A percentile compares a stretch with the other conserved stretches of the same genome.
These are phyloP conservation scores for Drosophila rubida DNA, from an alignment of 2,888 invertebrate genomes.

Conservation along the genomic window DNA sequence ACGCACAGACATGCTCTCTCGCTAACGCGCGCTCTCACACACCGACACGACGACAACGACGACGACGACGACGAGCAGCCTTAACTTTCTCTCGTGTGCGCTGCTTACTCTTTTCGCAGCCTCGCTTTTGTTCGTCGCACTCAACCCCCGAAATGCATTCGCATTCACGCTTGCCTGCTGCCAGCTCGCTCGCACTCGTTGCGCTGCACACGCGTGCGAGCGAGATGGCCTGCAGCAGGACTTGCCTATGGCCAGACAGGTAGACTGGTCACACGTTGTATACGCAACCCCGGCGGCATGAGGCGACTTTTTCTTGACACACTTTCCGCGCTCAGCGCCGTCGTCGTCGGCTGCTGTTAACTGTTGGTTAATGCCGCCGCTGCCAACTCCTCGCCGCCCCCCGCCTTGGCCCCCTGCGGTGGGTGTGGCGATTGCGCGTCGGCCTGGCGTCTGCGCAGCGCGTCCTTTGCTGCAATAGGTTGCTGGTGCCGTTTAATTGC, in stretches of 20 bases:
- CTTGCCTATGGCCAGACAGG: slow-evolving; percentile 56
- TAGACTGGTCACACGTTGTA: slow-evolving; percentile 44
- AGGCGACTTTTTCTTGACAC: slow-evolving; percentile 62
- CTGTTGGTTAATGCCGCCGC: slow-evolving; percentile 61
- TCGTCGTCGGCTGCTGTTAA: slow-evolving; percentile 54
- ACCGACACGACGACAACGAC: background rate
- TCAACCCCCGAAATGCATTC: slow-evolving; percentile 62
- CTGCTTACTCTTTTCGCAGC: slow-evolving; percentile 45
- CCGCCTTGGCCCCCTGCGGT: slow-evolving; percentile 50
- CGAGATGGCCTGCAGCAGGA: slow-evolving; percentile 45
- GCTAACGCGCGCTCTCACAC: slow-evolving; percentile 16
- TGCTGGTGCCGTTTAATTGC: slow-evolving; percentile 68
- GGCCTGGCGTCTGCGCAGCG: slow-evolving; percentile 81
- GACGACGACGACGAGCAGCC: background rate
- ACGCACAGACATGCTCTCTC: background rate
- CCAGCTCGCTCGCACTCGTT: slow-evolving; percentile 44
- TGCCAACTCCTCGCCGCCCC: too few relatives aligned
- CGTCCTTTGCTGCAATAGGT: slow-evolving; percentile 72
- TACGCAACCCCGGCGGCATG: slow-evolving; percentile 17
- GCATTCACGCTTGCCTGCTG: slow-evolving; percentile 31
- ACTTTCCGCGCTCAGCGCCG: slow-evolving; percentile 46
- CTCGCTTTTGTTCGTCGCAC: slow-evolving; percentile 45
- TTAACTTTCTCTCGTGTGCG: slow-evolving; percentile 42
- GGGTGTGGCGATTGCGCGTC: slow-evolving; percentile 76
- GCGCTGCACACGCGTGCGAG: background rate